Conservation (phyloP, 53 echinoderm and acorn worm species). For the Stichopus horrens region DNA sequence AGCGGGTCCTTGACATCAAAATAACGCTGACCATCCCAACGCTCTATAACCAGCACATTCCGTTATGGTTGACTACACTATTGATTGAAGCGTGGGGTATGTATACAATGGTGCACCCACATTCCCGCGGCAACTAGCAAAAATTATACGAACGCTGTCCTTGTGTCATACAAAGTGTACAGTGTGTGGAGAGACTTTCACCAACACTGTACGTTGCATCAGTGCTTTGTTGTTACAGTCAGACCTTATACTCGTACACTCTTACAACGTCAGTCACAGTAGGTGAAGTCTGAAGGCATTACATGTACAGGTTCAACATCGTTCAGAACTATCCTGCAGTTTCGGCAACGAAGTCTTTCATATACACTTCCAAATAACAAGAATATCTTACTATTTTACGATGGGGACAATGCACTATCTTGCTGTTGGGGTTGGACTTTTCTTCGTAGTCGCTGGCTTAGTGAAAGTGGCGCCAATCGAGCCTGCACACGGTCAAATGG, state of each 20-base stretch:
- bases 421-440: constrained; percentile 12
- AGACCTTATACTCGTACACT: too few relatives aligned
- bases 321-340: neutral
- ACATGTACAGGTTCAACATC: neutral
- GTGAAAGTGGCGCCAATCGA: constrained; percentile 37
- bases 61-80: neutral
- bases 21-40: too few relatives aligned
- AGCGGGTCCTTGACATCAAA: too few relatives aligned
- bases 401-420: constrained; percentile 20
- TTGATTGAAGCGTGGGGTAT: neutral
- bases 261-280: too few relatives aligned
- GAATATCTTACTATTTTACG: neutral
- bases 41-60: neutral
- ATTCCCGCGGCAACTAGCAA: neutral
- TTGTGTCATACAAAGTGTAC: too few relatives aligned
- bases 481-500: constrained; percentile 14
- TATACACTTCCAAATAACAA: neutral
- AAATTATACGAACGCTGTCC: too few relatives aligned
- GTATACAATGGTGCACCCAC: neutral
- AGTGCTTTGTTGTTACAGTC: too few relatives aligned
- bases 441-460: constrained; percentile 14
- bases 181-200: too few relatives aligned
- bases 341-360: neutral
- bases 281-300: neutral
- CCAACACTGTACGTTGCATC: too few relatives aligned